Evolutionary conservation across 2,113 vertebrate species (phyloP), one percentile per base, ranked within the genome.

Genomic region (Odobenus rosmarus): DNA sequence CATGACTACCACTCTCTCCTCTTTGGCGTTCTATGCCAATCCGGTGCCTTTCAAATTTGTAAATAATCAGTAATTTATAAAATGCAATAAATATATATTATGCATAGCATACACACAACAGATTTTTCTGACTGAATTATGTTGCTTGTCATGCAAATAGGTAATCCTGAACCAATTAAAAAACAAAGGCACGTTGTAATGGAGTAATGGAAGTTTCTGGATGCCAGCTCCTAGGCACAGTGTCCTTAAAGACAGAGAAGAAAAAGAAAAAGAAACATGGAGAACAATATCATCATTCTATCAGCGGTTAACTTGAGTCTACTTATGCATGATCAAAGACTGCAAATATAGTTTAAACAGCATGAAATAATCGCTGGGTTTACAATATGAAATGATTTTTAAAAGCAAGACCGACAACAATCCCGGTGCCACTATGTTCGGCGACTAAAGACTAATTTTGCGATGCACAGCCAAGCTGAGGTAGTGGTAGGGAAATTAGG

Each of bases 261-360:
- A 80, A 88, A 96, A 96, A 85, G 88, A 28, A 91, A 94, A 97
- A 98, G 98, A 97, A 98, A 98, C 96, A 95, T 71, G 0, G 79
- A 97, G 98, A 98, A 98, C 98, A 98, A 98, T 98, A 98, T 98
- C 98, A 98, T 98, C 98, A 94, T 97, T 98, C 95, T 97, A 98
- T 99, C 98, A 97, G 98, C 98, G 87, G 98, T 98, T 98, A 98
- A 97, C 98, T 97, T 97, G 97, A 97, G 97, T 97, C 98, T 98
- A 97, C 98, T 99, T 99, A 98, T 94, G 93, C 98, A 96, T 96
- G 98, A 99, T 99, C 98, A 99, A 99, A 99, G 98, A 98, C 98
- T 95, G 93, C 98, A 98, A 99, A 99, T 98, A 98, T 59, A 98
- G 98, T 98, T 98, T 99, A 98, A 99, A 97, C 99, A 99, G 98